Evolutionary conservation across 2,113 vertebrate species (phyloP), one percentile per base, ranked within the genome.

Genomic region (Colius striatus): DNA sequence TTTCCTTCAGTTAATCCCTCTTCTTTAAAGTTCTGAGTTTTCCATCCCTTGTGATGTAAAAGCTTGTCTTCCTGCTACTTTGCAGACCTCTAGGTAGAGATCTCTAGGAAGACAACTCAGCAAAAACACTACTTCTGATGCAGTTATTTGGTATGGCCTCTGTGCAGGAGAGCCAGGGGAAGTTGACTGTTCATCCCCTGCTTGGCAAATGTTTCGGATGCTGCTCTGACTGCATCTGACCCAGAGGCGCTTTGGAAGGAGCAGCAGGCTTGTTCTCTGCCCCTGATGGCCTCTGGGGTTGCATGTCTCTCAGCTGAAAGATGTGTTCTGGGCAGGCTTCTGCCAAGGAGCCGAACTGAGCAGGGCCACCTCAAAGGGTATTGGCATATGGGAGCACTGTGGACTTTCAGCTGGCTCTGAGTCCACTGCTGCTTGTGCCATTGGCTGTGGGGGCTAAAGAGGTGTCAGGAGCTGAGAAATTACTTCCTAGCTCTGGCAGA

Each of bases 311-410:
- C 23, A 26, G 29, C 53, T 66, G 30, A 29, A 43, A 76, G 58
- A 13, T 0, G 5, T 26, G 22, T 26, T 23, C 38, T 43, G 51
- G 53, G 17, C 43, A 19, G 0, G 0, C 11, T 48, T 38, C 34
- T 62, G 41, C 17, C 0, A 0, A 9, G 43, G 55, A 48, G 57
- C 10, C 3, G 4, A 27, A 12, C 21, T 41, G 45, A 41, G 41
- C 26, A 14, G 32, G 36, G 48, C 32, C 48, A 53, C 60, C 7
- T 1, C 8, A 4, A 18, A 0, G 6, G 23, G 25, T 36, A 29
- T 26, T 9, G 72, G 14, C 2, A 1, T 65, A 4, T 4, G 7
- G 47, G 36, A 83, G 45, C 36, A 29, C 34, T 48, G 30, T 5
- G 22, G 13, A 26, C 15, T 36, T 53, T 47, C 26, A 13, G 29